Percentiles rank a stretch among this genome's conserved stretches.
Evolutionary conservation across 2,888 invertebrate genomes (phyloP).

Genomic region (Aporophyla lueneburgensis): DNA sequence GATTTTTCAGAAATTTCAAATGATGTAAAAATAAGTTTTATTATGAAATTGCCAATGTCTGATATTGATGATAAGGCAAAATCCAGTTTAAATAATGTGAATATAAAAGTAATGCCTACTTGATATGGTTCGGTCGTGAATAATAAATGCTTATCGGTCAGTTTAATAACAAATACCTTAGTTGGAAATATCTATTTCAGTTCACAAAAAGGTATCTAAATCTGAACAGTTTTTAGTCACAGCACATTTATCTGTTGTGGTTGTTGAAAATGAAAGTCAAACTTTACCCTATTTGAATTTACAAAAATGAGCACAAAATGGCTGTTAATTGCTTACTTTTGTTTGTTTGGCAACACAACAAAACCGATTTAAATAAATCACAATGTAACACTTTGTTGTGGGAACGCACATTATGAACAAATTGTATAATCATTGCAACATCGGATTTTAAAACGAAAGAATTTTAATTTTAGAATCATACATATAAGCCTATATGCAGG

Average conservation of each 20-base stretch:
- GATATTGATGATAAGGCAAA: conserved; percentile 29
- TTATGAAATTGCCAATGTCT: neutral
- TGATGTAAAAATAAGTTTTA: neutral
- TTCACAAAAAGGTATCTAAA: neutral
- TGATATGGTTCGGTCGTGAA: conserved; percentile 10
- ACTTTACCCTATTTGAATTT: conserved; percentile 13
- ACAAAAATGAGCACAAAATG: conserved; percentile 17
- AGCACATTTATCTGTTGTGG: conserved; percentile 12
- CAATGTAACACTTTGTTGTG: neutral
- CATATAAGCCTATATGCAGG: too few species aligned
- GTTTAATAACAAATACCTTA: conserved; percentile 10
- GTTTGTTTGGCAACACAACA: conserved; percentile 41
- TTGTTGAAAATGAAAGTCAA: conserved; percentile 25
- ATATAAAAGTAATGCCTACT: conserved; percentile 18
- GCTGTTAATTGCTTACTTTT: conserved; percentile 19
- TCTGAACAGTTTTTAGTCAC: neutral
- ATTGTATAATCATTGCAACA: neutral
- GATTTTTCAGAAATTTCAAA: neutral
- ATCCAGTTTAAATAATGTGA: conserved; percentile 17
- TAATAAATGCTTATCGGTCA: conserved; percentile 17
- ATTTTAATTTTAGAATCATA: too few species aligned
- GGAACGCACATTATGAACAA: neutral
- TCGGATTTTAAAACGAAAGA: neutral
- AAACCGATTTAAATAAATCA: conserved; percentile 6
- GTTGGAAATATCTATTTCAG: conserved; percentile 1